Conservation (phyloP, 2,888 invertebrate genomes). For the Sinelater perroti region DNA sequence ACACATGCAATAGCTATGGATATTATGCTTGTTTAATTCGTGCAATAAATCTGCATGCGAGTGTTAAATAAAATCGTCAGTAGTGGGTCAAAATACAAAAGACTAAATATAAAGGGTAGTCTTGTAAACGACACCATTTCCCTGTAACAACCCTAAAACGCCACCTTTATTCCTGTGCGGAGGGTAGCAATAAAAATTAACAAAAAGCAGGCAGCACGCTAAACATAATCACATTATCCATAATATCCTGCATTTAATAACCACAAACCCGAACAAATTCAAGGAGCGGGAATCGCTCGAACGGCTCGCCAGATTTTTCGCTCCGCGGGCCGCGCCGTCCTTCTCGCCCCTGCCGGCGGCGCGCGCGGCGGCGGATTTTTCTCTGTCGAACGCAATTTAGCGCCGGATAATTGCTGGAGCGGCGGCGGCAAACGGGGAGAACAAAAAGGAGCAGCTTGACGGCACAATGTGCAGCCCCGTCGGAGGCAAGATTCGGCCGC, state of each 20-base stretch:
- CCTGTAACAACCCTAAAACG: too few relatives aligned
- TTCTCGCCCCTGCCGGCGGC: background rate
- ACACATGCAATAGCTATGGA: too few relatives aligned
- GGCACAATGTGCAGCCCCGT: constrained; percentile 22
- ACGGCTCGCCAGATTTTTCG: constrained; percentile 1
- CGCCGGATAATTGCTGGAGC: constrained; percentile 23
- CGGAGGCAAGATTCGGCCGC: background rate
- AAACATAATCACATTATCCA: constrained; percentile 23
- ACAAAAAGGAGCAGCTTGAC: constrained; percentile 25
- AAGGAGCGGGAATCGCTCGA: constrained; percentile 24
- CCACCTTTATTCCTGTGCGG: background rate
- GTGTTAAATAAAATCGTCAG: too few relatives aligned
- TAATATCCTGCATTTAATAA: constrained; percentile 29
- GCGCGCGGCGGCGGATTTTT: constrained; percentile 1
- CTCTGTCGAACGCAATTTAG: constrained; percentile 14
- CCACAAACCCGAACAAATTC: constrained; percentile 23
- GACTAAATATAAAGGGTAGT: too few relatives aligned
- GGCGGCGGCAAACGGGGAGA: constrained; percentile 17
- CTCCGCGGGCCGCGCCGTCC: background rate
- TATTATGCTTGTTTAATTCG: too few relatives aligned
- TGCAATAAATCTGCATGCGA: too few relatives aligned
- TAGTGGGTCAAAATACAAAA: too few relatives aligned
- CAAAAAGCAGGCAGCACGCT: constrained; percentile 15
- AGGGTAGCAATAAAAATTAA: constrained; percentile 17
- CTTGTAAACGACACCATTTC: too few relatives aligned